phyloP scores from a whole-genome alignment of 2,797 vertebrate genomes.

The Cynopterus sphinx region DNA sequence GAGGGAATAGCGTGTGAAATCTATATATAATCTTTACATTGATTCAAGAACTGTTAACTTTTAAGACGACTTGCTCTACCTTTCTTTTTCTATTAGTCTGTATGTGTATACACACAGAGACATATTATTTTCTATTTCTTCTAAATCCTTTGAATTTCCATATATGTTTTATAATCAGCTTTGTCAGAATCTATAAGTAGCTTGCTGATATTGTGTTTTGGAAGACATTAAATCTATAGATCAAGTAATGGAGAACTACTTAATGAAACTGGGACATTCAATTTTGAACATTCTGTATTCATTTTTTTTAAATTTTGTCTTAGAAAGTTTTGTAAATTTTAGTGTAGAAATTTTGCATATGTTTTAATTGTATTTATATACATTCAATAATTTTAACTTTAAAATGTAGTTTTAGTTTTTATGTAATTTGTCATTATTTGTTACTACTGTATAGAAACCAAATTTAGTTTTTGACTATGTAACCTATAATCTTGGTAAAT shows the following conservation, averaged over 20 bases:
- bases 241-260: not conserved
- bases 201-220: not conserved
- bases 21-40: not conserved
- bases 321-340: not conserved
- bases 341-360: not conserved
- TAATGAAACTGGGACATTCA: not conserved
- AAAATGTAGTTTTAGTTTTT: not conserved
- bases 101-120: no score
- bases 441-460: not conserved
- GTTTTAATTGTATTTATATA: not conserved
- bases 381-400: not conserved
- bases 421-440: not conserved
- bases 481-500: not conserved
- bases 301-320: not conserved
- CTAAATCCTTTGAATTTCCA: no score
- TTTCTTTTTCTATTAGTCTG: no score
- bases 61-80: no score
- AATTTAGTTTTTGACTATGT: not conserved
- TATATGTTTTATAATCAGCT: no score
- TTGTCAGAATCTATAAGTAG: not conserved
- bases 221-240: not conserved
- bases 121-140: no score
- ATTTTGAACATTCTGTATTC: not conserved
- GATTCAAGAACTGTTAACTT: no score
- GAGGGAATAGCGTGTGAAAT: not conserved